Evolutionary conservation across 2,888 invertebrate species (phyloP).

Genomic region (Cotesia congregata): DNA sequence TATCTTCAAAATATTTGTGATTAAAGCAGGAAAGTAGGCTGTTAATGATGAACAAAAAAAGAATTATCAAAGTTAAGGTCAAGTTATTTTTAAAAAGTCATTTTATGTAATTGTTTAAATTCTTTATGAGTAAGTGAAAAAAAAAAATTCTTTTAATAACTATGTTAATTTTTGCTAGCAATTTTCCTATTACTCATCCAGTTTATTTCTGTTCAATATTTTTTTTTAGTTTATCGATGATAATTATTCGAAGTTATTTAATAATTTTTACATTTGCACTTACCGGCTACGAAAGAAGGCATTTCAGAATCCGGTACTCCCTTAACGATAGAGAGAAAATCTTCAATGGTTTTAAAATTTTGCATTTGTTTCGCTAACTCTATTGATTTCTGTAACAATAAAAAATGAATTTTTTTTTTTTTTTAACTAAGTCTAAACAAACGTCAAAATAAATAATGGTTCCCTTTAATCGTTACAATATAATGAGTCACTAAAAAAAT

Average conservation of each 20-base stretch:
- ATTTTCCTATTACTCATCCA: neutral
- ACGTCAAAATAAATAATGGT: neutral
- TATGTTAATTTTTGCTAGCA: neutral
- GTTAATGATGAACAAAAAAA: neutral
- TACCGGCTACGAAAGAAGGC: conserved; percentile 39
- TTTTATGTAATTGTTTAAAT: conserved; percentile 8
- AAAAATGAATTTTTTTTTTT: conserved; percentile 23
- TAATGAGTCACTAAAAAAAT: neutral
- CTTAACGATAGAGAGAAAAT: conserved; percentile 51
- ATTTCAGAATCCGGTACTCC: conserved; percentile 42
- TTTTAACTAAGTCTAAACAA: neutral
- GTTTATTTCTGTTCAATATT: neutral
- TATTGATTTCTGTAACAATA: conserved; percentile 50
- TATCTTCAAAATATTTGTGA: neutral
- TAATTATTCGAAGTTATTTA: neutral
- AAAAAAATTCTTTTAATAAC: conserved; percentile 3
- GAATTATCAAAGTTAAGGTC: neutral
- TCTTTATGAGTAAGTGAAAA: neutral
- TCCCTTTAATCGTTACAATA: neutral
- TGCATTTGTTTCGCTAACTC: conserved; percentile 49
- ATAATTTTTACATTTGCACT: conserved; percentile 36
- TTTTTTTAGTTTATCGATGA: neutral
- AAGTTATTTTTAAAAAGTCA: neutral
- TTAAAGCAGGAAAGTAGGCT: neutral
- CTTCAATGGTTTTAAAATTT: conserved; percentile 50